These are phyloP conservation scores for Pachycephala philippinensis DNA, from an alignment of 2,113 vertebrate species.

Conservation along the genomic window DNA sequence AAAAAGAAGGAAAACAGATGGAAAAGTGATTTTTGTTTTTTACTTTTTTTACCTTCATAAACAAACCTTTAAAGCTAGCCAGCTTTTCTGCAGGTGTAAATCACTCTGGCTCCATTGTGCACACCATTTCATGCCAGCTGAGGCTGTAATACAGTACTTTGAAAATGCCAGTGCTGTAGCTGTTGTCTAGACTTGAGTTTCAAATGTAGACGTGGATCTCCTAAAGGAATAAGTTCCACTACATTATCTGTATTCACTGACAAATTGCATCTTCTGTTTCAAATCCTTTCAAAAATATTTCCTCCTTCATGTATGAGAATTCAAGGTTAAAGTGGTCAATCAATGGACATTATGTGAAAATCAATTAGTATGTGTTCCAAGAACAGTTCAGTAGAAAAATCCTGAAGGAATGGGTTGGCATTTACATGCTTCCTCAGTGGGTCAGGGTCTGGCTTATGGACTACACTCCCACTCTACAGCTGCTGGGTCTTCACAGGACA, in stretches of 20 bases:
- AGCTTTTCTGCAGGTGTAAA: slow-evolving; percentile 45
- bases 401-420: background rate
- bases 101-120: background rate
- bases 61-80: background rate
- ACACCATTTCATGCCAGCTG: background rate
- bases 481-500: background rate
- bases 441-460: background rate
- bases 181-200: slow-evolving; percentile 1
- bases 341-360: background rate
- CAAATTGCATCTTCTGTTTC: background rate
- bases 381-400: background rate
- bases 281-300: background rate
- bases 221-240: background rate
- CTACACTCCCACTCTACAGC: background rate
- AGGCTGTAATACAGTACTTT: background rate
- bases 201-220: background rate
- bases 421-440: background rate
- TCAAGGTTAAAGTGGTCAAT: background rate
- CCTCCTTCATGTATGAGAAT: background rate
- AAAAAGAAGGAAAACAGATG: background rate
- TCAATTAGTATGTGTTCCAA: background rate
- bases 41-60: background rate
- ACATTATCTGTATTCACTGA: background rate
- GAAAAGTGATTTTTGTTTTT: background rate
- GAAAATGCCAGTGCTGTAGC: background rate